phyloP scores from a whole-genome alignment of 2,113 vertebrate genomes.

The Rhipidura dahli region DNA sequence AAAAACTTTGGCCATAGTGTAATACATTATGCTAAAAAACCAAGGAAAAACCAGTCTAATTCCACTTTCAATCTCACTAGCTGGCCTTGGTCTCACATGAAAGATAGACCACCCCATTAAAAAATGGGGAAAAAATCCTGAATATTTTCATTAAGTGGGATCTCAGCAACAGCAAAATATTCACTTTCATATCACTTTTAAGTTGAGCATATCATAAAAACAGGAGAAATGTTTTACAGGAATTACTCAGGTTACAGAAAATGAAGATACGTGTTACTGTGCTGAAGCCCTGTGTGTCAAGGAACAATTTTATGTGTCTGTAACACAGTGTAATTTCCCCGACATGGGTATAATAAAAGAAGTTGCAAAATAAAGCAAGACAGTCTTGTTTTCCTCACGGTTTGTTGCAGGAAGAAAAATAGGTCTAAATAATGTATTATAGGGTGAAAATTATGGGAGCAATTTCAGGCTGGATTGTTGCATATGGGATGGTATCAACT shows the following conservation, averaged over 20 bases:
- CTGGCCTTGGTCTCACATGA: not conserved
- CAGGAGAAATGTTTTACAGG: not conserved
- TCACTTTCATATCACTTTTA: not conserved
- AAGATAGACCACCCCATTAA: not conserved
- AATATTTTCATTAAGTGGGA: not conserved
- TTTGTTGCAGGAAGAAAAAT: not conserved
- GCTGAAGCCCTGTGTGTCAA: not conserved
- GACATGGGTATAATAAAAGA: not conserved
- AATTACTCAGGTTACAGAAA: not conserved
- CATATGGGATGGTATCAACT: not conserved
- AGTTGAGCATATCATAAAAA: not conserved
- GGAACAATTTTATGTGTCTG: not conserved
- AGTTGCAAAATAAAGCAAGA: not conserved
- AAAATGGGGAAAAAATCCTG: not conserved
- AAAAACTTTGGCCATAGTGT: not conserved
- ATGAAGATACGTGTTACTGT: not conserved
- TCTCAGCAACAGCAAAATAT: not conserved
- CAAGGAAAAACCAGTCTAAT: not conserved
- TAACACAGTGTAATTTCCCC: not conserved
- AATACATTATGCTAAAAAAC: not conserved
- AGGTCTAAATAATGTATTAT: not conserved
- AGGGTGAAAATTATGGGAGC: not conserved
- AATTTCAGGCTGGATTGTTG: not conserved
- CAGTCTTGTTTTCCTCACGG: not conserved
- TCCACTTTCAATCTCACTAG: not conserved